Evolutionary conservation across 2,113 vertebrate genomes (phyloP).

Genomic region (Psilopsiagon aurifrons): DNA sequence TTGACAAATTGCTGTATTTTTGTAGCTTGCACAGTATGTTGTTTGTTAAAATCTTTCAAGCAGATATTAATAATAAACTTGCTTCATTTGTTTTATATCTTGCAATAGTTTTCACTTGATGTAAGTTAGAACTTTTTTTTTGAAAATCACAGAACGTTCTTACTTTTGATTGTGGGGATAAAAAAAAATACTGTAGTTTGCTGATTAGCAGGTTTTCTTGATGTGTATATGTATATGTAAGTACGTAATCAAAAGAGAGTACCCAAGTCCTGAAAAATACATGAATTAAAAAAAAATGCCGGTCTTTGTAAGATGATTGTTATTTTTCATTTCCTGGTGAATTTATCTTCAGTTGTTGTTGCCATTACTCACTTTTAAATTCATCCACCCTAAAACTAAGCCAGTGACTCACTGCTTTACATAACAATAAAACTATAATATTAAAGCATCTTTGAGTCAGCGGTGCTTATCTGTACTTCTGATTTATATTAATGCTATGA

Average conservation of each 20-base stretch:
- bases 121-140: not conserved
- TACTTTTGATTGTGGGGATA: not conserved
- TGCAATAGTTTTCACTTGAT: not conserved
- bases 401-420: not conserved
- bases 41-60: not conserved
- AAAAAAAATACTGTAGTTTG: not conserved
- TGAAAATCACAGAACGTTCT: not conserved
- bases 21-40: not conserved
- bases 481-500: not conserved
- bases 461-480: not conserved
- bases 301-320: not conserved
- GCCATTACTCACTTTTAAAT: not conserved
- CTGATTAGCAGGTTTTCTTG: not conserved
- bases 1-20: not conserved
- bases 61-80: not conserved
- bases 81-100: not conserved
- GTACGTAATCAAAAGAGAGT: not conserved
- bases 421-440: not conserved
- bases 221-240: not conserved
- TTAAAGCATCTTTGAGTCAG: not conserved
- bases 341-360: not conserved
- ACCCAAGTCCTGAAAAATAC: not conserved
- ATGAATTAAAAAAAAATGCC: not conserved
- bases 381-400: not conserved
- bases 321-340: not conserved